Percentiles rank a stretch among this genome's conserved stretches.
phyloP scores from a whole-genome alignment of 2,797 vertebrate species.

The Dermochelys coriacea region DNA sequence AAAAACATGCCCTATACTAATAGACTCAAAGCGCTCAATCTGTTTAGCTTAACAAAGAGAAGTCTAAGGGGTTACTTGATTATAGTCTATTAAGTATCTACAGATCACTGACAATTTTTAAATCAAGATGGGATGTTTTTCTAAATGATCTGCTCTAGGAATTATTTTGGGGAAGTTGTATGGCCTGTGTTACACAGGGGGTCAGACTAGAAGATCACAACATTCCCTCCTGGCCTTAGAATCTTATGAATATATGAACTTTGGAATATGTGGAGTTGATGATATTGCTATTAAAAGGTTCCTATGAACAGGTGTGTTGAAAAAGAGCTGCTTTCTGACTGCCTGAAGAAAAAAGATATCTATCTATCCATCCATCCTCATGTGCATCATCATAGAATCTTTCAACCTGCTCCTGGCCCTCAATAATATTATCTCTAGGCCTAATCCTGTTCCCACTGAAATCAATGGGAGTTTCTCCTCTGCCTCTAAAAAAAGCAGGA shows the following conservation, averaged over 20 bases:
- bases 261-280: slow-evolving; percentile 24
- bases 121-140: neutral
- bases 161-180: neutral
- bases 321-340: slow-evolving; percentile 59
- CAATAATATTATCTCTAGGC: slow-evolving; percentile 29
- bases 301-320: slow-evolving; percentile 50
- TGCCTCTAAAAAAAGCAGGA: neutral
- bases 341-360: slow-evolving; percentile 16
- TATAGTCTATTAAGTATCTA: neutral
- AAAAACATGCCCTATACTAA: neutral
- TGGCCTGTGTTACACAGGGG: neutral
- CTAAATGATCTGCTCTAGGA: neutral
- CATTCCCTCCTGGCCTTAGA: neutral
- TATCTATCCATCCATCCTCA: slow-evolving; percentile 12
- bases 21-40: neutral
- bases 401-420: neutral
- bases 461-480: slow-evolving; percentile 26
- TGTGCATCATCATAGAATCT: slow-evolving; percentile 53
- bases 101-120: neutral
- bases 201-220: neutral
- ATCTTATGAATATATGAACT: neutral
- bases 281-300: neutral
- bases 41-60: neutral
- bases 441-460: slow-evolving; percentile 59
- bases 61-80: neutral